Evolutionary conservation across 64 coral and sea anemone species (phyloP).

Genomic region (Montipora foliosa): DNA sequence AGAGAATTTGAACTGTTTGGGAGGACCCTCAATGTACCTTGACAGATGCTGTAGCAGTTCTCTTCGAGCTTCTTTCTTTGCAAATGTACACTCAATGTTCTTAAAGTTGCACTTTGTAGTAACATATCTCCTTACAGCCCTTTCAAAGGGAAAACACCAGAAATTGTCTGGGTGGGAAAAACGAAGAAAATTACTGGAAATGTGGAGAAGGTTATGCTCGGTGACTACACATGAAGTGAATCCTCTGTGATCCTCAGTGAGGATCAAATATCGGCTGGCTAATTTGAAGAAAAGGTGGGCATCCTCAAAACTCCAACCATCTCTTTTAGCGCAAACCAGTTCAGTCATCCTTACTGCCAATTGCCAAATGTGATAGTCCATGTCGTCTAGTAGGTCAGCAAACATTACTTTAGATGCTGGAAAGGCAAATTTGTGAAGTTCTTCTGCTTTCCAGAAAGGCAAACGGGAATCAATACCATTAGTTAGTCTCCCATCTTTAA

Average conservation of each 20-base stretch:
- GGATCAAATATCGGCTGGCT: conserved; percentile 6
- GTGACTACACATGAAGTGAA: conserved; percentile 38
- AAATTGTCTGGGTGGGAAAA: conserved; percentile 66
- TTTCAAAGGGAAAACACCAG: background rate
- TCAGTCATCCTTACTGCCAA: conserved; percentile 31
- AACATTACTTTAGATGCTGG: conserved; percentile 46
- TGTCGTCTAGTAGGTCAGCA: background rate
- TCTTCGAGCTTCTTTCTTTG: no score
- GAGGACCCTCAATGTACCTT: no score
- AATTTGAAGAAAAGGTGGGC: background rate
- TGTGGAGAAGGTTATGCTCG: conserved; percentile 38
- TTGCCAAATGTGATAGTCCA: conserved; percentile 19
- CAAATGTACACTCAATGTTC: background rate
- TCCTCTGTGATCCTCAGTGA: conserved; percentile 28
- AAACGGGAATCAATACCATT: conserved; percentile 14
- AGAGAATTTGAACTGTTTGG: no score
- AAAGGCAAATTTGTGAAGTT: conserved; percentile 48
- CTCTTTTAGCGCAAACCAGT: conserved; percentile 9
- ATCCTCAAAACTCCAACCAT: conserved; percentile 50
- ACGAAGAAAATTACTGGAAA: conserved; percentile 11
- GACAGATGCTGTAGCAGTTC: no score
- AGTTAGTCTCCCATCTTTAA: conserved; percentile 38
- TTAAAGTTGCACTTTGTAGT: no score
- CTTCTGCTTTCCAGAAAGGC: conserved; percentile 47
- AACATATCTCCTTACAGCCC: background rate